Base-by-base conservation (phyloP, 2,797 vertebrate species). In the Lepus oiostolus region DNA sequence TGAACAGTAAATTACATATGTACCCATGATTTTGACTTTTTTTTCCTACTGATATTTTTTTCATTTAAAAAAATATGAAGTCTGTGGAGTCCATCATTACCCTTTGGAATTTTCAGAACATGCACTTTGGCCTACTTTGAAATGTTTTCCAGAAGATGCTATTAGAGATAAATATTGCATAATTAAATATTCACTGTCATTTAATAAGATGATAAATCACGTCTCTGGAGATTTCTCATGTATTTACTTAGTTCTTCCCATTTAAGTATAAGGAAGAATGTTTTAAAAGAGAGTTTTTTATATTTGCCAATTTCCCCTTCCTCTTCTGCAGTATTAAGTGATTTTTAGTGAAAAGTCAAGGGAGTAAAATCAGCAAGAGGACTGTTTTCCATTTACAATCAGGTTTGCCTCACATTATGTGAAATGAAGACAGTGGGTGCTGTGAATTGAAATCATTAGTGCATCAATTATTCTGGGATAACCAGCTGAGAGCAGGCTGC, bases 291-390 rank as follows among this genome's bases (percentile, higher is more conserved):
- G 80, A 35, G n/a, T 82, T 91, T 63, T 80, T 91, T 92, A 35
- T 89, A 62, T 95, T 96, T 93, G 81, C 72, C 93, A 80, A 85
- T 96, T 91, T 93, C 28, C 13, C 19, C 54, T 83, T 92, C 63
- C 65, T 86, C 72, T 90, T 79, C 93, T 95, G 35, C 85, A 95
- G 52, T 94, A 86, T 95, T 97, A 94, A 95, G 68, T 97, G 95
- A 95, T 71, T 95, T 96, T 96, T 97, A 96, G 83, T 95, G 97
- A 96, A 96, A 97, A 97, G 93, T 80, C 77, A 90, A n/a, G 85
- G 63, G 47, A 84, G 92, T 91, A 91, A 90, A 96, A 74, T 91
- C 96, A 91, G 70, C 85, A 90, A 91, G 88, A 95, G 60, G 42
- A 58, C 22, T 81, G n/a, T 67, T 97, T 96, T 87, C 92, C 83